A percentile compares a stretch with the other conserved stretches of the same genome.
These are phyloP conservation scores for Phymanthus crucifer DNA, from an alignment of 92 coral and sea anemone genomes.

Conservation along the genomic window DNA sequence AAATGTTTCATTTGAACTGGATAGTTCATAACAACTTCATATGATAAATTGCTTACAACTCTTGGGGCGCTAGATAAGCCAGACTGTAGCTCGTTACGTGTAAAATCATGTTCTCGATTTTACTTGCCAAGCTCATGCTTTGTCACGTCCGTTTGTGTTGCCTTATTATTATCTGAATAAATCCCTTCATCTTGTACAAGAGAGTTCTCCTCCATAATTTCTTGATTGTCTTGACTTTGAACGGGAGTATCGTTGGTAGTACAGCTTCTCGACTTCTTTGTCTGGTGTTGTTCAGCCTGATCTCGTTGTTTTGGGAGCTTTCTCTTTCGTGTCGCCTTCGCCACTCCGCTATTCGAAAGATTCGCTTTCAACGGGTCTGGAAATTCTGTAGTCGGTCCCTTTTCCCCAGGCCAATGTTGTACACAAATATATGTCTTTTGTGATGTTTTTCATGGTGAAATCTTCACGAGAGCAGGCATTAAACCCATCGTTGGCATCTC, in stretches of 20 bases:
- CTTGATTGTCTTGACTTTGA: neutral
- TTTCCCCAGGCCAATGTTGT: too few species aligned
- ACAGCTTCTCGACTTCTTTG: too few species aligned
- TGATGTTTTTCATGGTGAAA: too few species aligned
- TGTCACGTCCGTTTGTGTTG: slow-evolving; percentile 32
- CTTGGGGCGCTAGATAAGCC: slow-evolving; percentile 15
- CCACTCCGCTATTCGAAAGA: too few species aligned
- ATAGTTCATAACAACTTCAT: slow-evolving; percentile 46
- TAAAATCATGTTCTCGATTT: slow-evolving; percentile 37
- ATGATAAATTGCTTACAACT: slow-evolving; percentile 29
- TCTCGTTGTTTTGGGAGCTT: too few species aligned
- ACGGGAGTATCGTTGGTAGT: neutral
- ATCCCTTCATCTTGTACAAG: slow-evolving; percentile 2
- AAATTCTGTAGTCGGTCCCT: too few species aligned
- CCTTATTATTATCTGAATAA: slow-evolving; percentile 7
- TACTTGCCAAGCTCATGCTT: slow-evolving; percentile 32
- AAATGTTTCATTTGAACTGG: slow-evolving; percentile 24
- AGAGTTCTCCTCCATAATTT: neutral
- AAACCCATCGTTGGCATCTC: too few species aligned
- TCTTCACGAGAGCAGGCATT: too few species aligned
- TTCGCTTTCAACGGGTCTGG: too few species aligned
- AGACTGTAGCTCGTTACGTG: slow-evolving; percentile 28
- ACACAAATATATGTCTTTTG: too few species aligned
- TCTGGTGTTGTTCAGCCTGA: too few species aligned
- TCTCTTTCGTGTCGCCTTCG: too few species aligned